Evolutionary conservation across 2,797 vertebrate species (phyloP).

Genomic region (Adrianichthys oophorus): DNA sequence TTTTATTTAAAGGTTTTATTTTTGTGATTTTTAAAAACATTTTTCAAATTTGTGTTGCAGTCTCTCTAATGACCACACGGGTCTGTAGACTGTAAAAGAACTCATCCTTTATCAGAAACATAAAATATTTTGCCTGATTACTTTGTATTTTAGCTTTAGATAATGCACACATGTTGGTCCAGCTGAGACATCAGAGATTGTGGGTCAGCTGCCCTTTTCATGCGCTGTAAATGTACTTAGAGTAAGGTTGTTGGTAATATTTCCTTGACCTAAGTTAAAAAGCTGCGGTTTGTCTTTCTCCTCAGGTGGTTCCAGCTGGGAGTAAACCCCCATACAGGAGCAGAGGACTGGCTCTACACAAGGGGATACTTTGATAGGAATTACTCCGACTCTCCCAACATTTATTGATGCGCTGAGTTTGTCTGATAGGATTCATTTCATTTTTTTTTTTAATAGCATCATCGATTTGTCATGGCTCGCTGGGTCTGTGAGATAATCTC

Average conservation of each 20-base stretch:
- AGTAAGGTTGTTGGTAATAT: not conserved
- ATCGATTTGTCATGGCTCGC: constrained; percentile 28
- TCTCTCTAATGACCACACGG: too few relatives aligned
- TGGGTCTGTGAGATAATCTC: constrained; percentile 34
- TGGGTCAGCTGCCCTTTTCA: too few relatives aligned
- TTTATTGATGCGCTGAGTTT: constrained; percentile 83
- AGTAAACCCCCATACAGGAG: constrained; percentile 87
- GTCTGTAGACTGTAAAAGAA: too few relatives aligned
- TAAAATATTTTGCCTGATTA: too few relatives aligned
- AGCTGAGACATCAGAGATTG: too few relatives aligned
- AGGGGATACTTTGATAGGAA: constrained; percentile 96
- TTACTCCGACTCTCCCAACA: constrained; percentile 90
- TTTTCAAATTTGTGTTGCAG: too few relatives aligned
- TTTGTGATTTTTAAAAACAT: too few relatives aligned
- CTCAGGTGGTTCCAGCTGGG: constrained; percentile 81
- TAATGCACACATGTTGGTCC: too few relatives aligned
- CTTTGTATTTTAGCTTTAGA: too few relatives aligned
- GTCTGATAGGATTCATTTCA: constrained; percentile 35
- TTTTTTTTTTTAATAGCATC: constrained; percentile 26
- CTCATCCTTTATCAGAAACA: too few relatives aligned
- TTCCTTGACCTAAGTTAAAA: not conserved
- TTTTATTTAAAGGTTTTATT: too few relatives aligned
- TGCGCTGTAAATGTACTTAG: too few relatives aligned
- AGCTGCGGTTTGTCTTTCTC: constrained; percentile 14
- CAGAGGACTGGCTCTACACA: constrained; percentile 90